Evolutionary conservation across 2,888 invertebrate genomes (phyloP), one percentile per base, ranked within the genome.

Genomic region (Plusia festucae): DNA sequence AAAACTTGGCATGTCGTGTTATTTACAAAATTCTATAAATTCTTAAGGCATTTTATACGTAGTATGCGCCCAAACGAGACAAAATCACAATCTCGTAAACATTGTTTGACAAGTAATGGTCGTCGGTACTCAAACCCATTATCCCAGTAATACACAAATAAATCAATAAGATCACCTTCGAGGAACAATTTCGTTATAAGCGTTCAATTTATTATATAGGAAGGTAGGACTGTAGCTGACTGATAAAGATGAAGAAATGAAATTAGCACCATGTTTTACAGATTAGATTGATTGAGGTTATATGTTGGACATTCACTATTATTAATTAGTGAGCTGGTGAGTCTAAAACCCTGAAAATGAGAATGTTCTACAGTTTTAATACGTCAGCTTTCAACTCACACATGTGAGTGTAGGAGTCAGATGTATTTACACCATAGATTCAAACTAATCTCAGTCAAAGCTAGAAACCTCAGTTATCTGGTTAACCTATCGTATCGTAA

Each of bases 201-300:
- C 81, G 69, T 80, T 80, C 73, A 70, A 69, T 72, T 77, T 68
- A 73, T 72, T 67, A 59, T 61, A 68, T 54, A 58, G 55, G 34
- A 60, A 70, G 70, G 56, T 65, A 60, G 68, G 56, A 81, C 76
- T 81, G 68, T 60, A 64, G 64, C 54, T 53, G 61, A 57, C 64
- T 60, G 27, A 24, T 20, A 22, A 60, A 61, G 70, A 67, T 71
- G 72, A 79, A 79, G 79, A 80, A 79, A 73, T 77, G 72, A 80
- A 81, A 81, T 82, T 81, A 81, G 82, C 82, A 81, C 80, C 82
- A 81, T 75, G 70, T 72, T 76, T 78, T 68, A 73, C 79, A 78
- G 79, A 79, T 81, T 69, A 65, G 53, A 54, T 64, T 71, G 22
- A 40, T 60, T 20, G 70, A 73, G 66, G 76, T 63, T 60, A 18